Evolutionary conservation across 2,797 vertebrate species (phyloP), one percentile per base, ranked within the genome.

Genomic region (Dermochelys coriacea): DNA sequence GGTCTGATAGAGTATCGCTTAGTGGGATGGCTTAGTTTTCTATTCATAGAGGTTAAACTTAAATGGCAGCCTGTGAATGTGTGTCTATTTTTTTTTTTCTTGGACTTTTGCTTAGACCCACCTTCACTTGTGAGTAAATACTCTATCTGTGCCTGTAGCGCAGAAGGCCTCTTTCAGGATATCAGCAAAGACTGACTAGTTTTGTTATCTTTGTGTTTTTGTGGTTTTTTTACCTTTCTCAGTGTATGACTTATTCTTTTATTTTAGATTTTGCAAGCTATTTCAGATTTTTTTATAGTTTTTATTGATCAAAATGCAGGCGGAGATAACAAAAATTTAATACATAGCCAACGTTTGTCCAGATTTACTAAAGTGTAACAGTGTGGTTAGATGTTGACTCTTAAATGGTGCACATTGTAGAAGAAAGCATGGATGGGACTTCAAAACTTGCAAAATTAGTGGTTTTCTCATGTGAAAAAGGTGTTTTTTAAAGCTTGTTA

Each of bases 211-310:
- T 64, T 18, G 15, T 16, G n/a, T 64, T 64, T 64, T 61, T 34
- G 59, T 34, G 31, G n/a, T n/a, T 31, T n/a, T n/a, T 64, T n/a
- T 64, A n/a, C 61, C 34, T n/a, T 64, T 64, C 31, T 64, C 31
- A 3, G 19, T 21, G 37, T 59, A 77, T 77, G 51, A 12, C 3
- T 74, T 1, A 52, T 12, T 7, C 2, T 34, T 68, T 11, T 57
- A 1, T 5, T 37, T 49, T 1, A 0, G 1, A 47, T 23, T 1
- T 5, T 51, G 55, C 3, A 1, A 15, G 9, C 5, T 0, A 0
- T 5, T n/a, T 82, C 3, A 2, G 2, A 4, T 1, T 75, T 74
- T 50, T n/a, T 19, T n/a, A 25, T 54, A 54, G 23, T 25, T 54
- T 23, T 5, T 41, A 25, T 74, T 37, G 37, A 74, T 74, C 68